A percentile compares a stretch with the other conserved stretches of the same genome.
Conservation (phyloP, 2,113 vertebrate species). For the Aegithalos caudatus region DNA sequence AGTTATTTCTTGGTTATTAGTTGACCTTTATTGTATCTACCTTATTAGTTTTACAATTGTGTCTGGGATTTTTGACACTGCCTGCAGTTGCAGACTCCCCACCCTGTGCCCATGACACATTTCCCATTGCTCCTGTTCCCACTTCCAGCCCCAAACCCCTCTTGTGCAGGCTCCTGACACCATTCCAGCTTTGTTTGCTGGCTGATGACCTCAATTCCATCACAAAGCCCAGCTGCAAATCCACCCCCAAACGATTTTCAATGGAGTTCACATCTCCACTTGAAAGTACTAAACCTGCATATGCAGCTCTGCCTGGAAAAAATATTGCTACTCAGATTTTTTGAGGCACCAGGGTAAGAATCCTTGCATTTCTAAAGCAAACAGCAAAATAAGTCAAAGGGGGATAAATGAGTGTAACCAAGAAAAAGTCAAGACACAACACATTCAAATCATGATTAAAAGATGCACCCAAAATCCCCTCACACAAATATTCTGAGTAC, state of each 20-base stretch:
- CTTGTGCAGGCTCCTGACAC: neutral
- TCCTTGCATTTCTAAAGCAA: neutral
- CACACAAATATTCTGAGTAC: neutral
- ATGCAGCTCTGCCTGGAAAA: neutral
- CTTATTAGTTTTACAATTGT: neutral
- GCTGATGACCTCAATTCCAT: neutral
- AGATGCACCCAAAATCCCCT: neutral
- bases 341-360: neutral
- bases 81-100: neutral
- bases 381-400: neutral
- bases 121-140: neutral
- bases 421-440: neutral
- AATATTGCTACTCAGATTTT: neutral
- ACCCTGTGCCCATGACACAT: neutral
- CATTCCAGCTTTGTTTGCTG: neutral
- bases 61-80: neutral
- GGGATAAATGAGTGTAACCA: fast-evolving
- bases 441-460: neutral
- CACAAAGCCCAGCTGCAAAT: neutral
- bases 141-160: neutral
- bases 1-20: neutral
- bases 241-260: neutral
- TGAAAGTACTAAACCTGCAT: neutral
- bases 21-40: neutral
- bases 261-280: neutral